Base-by-base conservation (phyloP, 2,113 vertebrate species). In the Passer domesticus region DNA sequence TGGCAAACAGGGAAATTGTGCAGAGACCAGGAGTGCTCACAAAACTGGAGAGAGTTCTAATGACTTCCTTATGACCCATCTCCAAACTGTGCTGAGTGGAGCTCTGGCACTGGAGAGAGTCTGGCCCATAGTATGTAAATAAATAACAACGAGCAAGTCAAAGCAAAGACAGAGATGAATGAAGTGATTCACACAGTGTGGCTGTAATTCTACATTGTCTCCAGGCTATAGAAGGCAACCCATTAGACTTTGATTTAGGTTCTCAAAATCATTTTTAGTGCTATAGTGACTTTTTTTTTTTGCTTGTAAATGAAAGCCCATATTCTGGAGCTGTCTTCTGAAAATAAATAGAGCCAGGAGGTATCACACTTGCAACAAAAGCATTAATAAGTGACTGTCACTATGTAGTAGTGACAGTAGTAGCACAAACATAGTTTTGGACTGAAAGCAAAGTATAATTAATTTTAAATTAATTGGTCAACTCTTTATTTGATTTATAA, bases 61-160 rank as follows among this genome's bases (percentile, higher is more conserved):
- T 88, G 59, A 92, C 56, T 97, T 95, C 92, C 93, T 92, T 78
- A 93, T 87, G 88, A 92, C n/a, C 88, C 79, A 81, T 69, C 87
- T 67, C 68, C 69, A 80, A 63, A 66, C 52, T 63, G 59, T 1
- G 1, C 85, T 67, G 93, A 88, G 66, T 41, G 27, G 60, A 84
- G 60, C 60, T 87, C 91, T 96, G 90, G 94, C 94, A 93, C 79
- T 86, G 44, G n/a, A 83, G 62, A 84, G 35, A 60, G 24, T 63
- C 85, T 96, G 87, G 76, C 60, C 90, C 64, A 24, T 11, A 63
- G 68, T 8, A 0, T 46, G 58, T 92, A 96, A 97, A 95, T 93
- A 94, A 93, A 91, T 90, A 95, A 81, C 75, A 88, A 64, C 1
- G 52, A 94, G 37, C 31, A 33, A 86, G 60, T 75, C 88, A 89